These are phyloP conservation scores for Sinhomidia bicolor DNA, from an alignment of 2,888 invertebrate genomes.

Conservation along the genomic window DNA sequence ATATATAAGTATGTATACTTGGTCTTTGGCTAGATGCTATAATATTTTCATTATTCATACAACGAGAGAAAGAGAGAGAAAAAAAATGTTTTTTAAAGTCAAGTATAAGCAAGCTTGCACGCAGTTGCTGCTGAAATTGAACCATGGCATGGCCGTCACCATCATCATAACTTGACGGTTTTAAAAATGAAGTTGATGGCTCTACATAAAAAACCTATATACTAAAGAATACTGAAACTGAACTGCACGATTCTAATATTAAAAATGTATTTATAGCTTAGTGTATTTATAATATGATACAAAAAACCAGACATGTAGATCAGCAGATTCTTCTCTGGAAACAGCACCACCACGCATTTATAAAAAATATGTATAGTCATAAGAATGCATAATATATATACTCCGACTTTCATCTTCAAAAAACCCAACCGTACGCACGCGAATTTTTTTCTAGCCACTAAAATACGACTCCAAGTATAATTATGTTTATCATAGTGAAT, in stretches of 20 bases:
- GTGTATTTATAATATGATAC: neutral
- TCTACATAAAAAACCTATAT: neutral
- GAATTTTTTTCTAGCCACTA: too few species aligned
- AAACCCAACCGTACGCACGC: neutral
- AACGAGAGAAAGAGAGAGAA: neutral
- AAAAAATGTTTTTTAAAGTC: too few species aligned
- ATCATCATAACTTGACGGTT: constrained; percentile 31
- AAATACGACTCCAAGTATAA: too few species aligned
- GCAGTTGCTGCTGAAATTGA: constrained; percentile 25
- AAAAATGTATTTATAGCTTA: neutral
- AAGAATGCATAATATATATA: constrained; percentile 24
- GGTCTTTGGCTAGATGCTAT: neutral
- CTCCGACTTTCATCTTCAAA: constrained; percentile 20
- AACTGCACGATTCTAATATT: neutral
- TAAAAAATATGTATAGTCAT: neutral
- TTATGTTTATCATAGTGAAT: too few species aligned
- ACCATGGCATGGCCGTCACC: too few species aligned
- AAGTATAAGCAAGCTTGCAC: neutral
- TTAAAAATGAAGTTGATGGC: neutral
- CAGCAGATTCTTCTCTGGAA: neutral
- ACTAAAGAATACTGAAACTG: neutral
- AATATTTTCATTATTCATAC: neutral
- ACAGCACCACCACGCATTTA: neutral
- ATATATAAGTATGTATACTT: neutral
- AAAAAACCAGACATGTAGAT: constrained; percentile 38